Evolutionary conservation across 2,797 vertebrate species (phyloP), one percentile per base, ranked within the genome.

Genomic region (Mionectes olivaceus): DNA sequence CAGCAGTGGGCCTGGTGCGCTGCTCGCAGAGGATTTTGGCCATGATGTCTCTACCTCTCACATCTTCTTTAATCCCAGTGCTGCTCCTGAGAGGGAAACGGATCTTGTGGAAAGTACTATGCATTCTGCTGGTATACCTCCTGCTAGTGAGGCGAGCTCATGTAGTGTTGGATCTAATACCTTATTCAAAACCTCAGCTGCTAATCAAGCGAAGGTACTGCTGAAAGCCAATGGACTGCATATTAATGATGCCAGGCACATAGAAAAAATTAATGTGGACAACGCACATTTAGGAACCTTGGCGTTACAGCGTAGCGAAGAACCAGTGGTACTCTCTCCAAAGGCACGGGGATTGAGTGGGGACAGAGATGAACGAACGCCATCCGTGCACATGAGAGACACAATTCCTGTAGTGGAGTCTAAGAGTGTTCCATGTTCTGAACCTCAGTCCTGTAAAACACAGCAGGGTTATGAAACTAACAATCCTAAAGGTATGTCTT

Each of bases 1-100:
- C n/a, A 97, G 97, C 84, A 98, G 97, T 17, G 99, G 98, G 93
- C 98, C 98, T 21, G 92, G 97, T 41, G 93, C 70, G 7, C 97
- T 95, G 28, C 97, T 98, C 15, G 33, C 91, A 22, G 97, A 99
- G 83, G 98, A 96, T 94, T 95, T 97, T 96, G 97, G 94, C 67
- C 96, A 97, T 16, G 93, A 79, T 63, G 97, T 98, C 93, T 98
- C 99, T 98, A 97, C 98, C 97, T 99, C 99, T 94, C 98, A 98
- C 96, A 96, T 97, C 74, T 97, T 98, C 89, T 95, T 98, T 84
- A 98, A 89, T 77, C 97, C 98, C 67, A 97, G 96, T 87, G 95
- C 98, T 95, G 97, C 97, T 90, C 52, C 65, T 68, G 70, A 2
- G 3, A 86, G 87, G 90, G 96, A 97, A 85, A 82, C 15, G 2